phyloP scores from a whole-genome alignment of 2,888 invertebrate genomes.

The Melieria omissa region DNA sequence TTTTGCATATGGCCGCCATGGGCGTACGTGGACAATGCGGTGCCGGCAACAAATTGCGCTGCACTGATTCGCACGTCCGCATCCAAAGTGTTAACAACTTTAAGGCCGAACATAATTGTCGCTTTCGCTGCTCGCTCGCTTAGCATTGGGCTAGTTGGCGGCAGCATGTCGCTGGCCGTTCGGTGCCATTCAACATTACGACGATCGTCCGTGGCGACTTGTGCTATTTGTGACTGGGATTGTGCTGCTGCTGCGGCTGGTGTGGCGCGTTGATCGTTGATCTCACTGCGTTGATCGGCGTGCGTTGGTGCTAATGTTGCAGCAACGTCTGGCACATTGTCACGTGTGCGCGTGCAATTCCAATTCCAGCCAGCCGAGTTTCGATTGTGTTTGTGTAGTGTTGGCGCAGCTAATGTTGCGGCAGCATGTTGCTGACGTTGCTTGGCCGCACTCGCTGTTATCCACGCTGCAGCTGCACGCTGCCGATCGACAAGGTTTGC shows the following conservation, averaged over 20 bases:
- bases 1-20: slow-evolving; percentile 6
- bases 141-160: not conserved
- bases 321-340: no score
- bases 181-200: not conserved
- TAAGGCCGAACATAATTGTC: no score
- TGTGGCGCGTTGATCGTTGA: not conserved
- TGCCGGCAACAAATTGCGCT: no score
- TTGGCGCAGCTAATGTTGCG: not conserved
- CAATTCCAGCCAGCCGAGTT: not conserved
- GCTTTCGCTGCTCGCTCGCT: no score
- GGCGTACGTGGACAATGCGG: no score
- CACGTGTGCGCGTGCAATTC: not conserved
- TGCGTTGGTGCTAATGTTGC: no score
- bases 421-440: slow-evolving; percentile 11
- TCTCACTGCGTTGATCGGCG: no score
- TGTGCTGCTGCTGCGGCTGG: not conserved
- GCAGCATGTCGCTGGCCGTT: slow-evolving; percentile 17
- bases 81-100: no score
- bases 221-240: not conserved
- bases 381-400: not conserved
- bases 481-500: not conserved
- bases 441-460: not conserved
- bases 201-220: not conserved
- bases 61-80: no score
- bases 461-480: not conserved